Base-by-base conservation (phyloP, 2,113 vertebrate genomes). In the Chauna torquata region DNA sequence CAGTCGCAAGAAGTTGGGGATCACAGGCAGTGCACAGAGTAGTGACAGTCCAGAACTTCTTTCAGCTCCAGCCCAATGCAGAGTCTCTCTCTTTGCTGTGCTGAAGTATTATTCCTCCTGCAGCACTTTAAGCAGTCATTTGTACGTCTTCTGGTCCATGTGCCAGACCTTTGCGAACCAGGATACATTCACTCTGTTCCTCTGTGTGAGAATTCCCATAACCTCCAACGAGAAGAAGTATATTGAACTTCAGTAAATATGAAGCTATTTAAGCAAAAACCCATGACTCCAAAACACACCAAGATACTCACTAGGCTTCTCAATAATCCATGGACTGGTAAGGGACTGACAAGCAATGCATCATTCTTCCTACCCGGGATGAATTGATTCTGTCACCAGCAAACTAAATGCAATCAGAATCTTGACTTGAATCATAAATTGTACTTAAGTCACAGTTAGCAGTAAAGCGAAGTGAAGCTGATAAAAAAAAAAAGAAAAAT, bases 361-460 rank as follows among this genome's bases (percentile, higher is more conserved):
- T 98, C 92, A 94, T 90, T 96, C 94, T 97, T 94, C 59, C 86
- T 83, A 59, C 50, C 36, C 2, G 0, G 93, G 96, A 97, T 95
- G 77, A 97, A 98, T 96, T 88, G 94, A 87, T 94, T 95, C 95
- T 97, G 95, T 96, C 98, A 96, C 91, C 32, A 87, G 92, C 77
- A 98, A 97, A 97, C 92, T 82, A 97, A 97, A 95, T 94, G 92
- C 72, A 97, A 97, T 98, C 95, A 97, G 62, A 84, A 50, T 94
- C 91, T 96, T 94, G 95, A 97, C 96, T 97, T n/a, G 76, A 93
- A 95, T 86, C 94, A 95, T 96, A 97, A 97, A 97, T 97, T 40
- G 70, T 69, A 15, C 65, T 96, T 95, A 94, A 96, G 94, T 95
- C 89, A 95, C 44, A 72, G 80, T 90, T 91, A 94, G 59, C 76